These are phyloP conservation scores for Coronaproctus castanopsis DNA, from an alignment of 2,888 invertebrate species.

Conservation along the genomic window DNA sequence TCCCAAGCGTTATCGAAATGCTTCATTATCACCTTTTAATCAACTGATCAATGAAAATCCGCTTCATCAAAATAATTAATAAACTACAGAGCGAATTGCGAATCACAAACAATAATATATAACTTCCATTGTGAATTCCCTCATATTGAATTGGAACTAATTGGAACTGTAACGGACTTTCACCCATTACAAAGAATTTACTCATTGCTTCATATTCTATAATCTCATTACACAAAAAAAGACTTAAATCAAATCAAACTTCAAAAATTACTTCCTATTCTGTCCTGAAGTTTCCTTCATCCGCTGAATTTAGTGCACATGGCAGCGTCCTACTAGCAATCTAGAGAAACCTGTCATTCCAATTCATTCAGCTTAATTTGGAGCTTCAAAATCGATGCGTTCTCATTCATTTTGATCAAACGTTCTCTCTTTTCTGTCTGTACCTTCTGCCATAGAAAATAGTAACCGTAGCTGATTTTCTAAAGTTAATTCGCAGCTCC, in stretches of 20 bases:
- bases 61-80: background rate
- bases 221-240: background rate
- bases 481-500: background rate
- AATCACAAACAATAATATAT: background rate
- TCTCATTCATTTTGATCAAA: background rate
- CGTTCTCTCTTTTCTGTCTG: background rate
- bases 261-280: background rate
- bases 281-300: background rate
- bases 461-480: background rate
- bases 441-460: background rate
- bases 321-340: background rate
- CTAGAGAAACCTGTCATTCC: background rate
- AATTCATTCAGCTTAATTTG: background rate
- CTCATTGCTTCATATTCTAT: background rate
- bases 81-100: background rate
- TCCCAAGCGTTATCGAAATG: background rate
- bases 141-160: too few relatives aligned
- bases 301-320: background rate
- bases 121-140: too few relatives aligned
- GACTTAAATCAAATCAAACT: background rate
- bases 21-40: background rate
- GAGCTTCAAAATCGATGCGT: background rate
- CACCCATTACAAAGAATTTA: too few relatives aligned
- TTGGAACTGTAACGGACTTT: background rate
- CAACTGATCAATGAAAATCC: background rate